Evolutionary conservation across 1,140 invertebrate genomes (phyloP), one percentile per base, ranked within the genome.

Genomic region (Sycobia sp.): DNA sequence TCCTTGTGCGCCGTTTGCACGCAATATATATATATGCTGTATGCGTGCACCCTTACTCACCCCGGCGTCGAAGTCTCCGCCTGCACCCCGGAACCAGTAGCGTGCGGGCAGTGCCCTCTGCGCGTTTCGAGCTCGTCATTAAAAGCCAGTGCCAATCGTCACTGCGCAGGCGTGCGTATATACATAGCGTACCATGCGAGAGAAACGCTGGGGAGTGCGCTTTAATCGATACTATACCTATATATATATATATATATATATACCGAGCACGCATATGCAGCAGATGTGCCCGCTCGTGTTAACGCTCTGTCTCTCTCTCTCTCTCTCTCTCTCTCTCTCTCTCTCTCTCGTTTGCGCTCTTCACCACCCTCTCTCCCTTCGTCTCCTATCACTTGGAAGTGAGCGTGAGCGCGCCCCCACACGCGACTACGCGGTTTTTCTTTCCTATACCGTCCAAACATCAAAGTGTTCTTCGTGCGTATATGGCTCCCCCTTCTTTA

Each of bases 101-200:
- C n/a, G n/a, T n/a, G n/a, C n/a, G n/a, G n/a, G n/a, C n/a, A n/a
- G n/a, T n/a, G n/a, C n/a, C n/a, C n/a, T n/a, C n/a, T n/a, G n/a
- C n/a, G n/a, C n/a, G n/a, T n/a, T n/a, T 7, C 39, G 27, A 51
- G 43, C 34, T 53, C 38, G 27, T 36, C 58, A 44, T 53, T 53
- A 43, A 47, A 20, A 44, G 36, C 22, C 16, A 43, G 16, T 10
- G 38, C 2, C 9, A 22, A 49, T 49, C 38, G 25, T 59, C 47
- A 36, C 22, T 49, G 14, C 8, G 16, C 16, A 39, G 18, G 14
- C 5, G 32, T 38, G 38, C 20, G 16, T 4, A 4, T 49, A 16
- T 20, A 32, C 7, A 10, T 3, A 14, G 18, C 2, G 0, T n/a
- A 27, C 14, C 18, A 49, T 20, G 47, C n/a, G n/a, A n/a, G n/a